Base-by-base conservation (phyloP, 2,888 invertebrate genomes). In the Melanostoma mellinum region DNA sequence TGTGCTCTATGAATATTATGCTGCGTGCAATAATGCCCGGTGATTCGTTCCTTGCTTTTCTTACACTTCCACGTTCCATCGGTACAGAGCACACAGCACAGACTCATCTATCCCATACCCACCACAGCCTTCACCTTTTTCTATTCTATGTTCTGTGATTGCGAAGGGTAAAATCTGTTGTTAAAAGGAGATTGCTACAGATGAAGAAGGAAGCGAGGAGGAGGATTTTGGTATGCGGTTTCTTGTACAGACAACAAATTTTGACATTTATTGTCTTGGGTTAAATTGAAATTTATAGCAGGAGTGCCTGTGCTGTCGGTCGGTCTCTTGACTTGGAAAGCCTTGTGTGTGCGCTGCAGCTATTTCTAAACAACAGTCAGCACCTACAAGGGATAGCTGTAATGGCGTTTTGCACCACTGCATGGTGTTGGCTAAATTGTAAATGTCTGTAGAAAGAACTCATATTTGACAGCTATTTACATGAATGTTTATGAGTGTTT, bases 231-330 rank as follows among this genome's bases (percentile, higher is more conserved):
- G 40, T 36, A 69, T 69, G 82, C 58, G 78, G 82, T 78, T 69
- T 58, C 82, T 63, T 82, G 82, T 78, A 78, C 69, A 78, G 67
- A 78, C 82, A 82, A 74, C 82, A 82, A 55, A 78, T 82, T 82
- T 78, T 82, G 82, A 82, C 82, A 82, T 82, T 82, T 82, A 82
- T 82, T 82, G 78, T 78, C 73, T 74, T 78, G 78, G 68, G 78
- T 78, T 82, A 78, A 82, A 82, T 82, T 82, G 78, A 73, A 82
- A 82, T 82, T 82, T 82, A 82, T 82, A 65, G 73, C 69, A 74
- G 38, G 40, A 73, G 69, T 78, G 69, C 32, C 68, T 73, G 73
- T 20, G 20, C 20, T 20, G 20, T 20, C 20, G 20, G 20, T 55
- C 68, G 52, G 72, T 36, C 36, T 50, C 2, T 20, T 20, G 33